Evolutionary conservation across 2,888 invertebrate genomes (phyloP).

Genomic region (Eupithecia centaureata): DNA sequence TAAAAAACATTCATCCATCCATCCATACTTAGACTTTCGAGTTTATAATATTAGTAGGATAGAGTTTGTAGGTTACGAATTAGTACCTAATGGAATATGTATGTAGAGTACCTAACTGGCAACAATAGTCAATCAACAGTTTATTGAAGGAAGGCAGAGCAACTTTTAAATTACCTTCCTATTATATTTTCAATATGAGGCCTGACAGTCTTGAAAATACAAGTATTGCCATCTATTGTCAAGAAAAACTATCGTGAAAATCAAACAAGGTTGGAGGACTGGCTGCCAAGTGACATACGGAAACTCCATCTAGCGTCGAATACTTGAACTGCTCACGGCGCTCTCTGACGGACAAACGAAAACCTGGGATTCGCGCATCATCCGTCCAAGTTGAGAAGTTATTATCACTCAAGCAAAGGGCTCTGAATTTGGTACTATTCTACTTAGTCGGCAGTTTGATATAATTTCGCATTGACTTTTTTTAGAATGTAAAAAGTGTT

Average conservation of each 20-base stretch:
- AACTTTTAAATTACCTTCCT: too few relatives aligned
- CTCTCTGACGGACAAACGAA: slow-evolving; percentile 18
- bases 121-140: too few relatives aligned
- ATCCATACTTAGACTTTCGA: too few relatives aligned
- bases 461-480: slow-evolving; percentile 63
- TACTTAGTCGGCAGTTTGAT: slow-evolving; percentile 48
- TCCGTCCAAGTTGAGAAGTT: slow-evolving; percentile 48
- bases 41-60: too few relatives aligned
- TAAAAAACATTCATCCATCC: too few relatives aligned
- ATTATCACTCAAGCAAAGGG: background rate
- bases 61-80: too few relatives aligned
- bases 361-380: slow-evolving; percentile 56
- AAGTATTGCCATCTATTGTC: slow-evolving; percentile 15
- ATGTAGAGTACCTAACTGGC: too few relatives aligned
- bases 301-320: slow-evolving; percentile 45
- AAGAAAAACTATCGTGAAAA: background rate
- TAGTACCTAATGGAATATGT: too few relatives aligned
- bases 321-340: slow-evolving; percentile 27
- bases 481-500: slow-evolving; percentile 47
- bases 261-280: background rate
- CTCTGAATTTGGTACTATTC: slow-evolving; percentile 19
- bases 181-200: too few relatives aligned
- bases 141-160: too few relatives aligned
- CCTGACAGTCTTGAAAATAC: background rate
- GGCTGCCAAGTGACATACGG: background rate